phyloP scores from a whole-genome alignment of 2,797 vertebrate genomes.

The Myiotriccus ornatus region DNA sequence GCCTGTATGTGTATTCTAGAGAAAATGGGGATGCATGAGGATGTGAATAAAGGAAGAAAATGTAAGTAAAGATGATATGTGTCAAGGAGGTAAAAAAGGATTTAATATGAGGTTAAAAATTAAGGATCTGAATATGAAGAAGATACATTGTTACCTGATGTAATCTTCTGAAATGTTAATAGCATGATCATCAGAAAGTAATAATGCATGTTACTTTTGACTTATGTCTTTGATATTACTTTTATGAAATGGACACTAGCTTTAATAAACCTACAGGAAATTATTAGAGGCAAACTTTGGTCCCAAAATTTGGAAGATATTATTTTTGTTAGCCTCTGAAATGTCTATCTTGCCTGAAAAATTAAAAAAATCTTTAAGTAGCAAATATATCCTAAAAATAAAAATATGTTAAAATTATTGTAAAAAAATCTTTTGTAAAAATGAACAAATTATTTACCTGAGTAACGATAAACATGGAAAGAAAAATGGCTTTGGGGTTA shows the following conservation, averaged over 20 bases:
- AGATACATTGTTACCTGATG: fast-evolving
- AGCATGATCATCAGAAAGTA: background rate
- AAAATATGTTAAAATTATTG: background rate
- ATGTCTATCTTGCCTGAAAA: background rate
- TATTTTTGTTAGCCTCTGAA: background rate
- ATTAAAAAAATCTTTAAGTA: background rate
- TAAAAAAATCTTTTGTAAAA: background rate
- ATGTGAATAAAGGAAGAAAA: background rate
- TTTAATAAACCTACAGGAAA: background rate
- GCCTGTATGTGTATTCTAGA: background rate
- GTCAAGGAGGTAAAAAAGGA: background rate
- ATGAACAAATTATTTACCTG: background rate
- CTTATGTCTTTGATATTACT: background rate
- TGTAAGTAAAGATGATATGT: background rate
- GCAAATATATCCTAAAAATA: background rate
- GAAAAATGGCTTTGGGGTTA: background rate
- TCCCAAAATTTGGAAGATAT: background rate
- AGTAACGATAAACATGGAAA: background rate
- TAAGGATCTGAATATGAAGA: background rate
- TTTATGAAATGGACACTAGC: background rate
- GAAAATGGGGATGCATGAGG: fast-evolving
- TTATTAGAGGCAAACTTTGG: background rate
- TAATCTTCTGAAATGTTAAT: background rate
- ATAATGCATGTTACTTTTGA: background rate
- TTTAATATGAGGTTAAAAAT: background rate